Evolutionary conservation across 35 echinoderm and acorn worm species (phyloP), one percentile per base, ranked within the genome.

Genomic region (Apostichopus parvimensis): DNA sequence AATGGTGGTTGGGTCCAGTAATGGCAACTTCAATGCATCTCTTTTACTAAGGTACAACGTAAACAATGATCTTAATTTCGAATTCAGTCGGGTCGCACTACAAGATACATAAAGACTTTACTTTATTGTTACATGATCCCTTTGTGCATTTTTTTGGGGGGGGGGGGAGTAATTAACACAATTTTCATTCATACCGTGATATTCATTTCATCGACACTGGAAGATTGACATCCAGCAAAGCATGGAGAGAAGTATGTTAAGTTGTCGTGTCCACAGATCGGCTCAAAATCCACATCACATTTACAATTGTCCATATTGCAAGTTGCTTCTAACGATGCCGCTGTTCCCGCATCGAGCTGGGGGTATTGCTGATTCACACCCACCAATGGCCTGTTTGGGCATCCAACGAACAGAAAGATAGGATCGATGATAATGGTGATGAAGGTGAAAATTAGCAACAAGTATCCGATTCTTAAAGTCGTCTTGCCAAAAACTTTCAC

Each of bases 221-320:
- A 53, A 17, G 79, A n/a, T 56, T 5, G n/a, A 87, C 92, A 93
- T 1, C 92, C 92, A 79, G 92, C 92, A 23, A 87, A 83, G 24
- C 92, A 93, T 6, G 92, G 83, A 64, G 92, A 87, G 21, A 93
- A 88, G 55, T 93, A 93, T 15, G 72, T 93, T 3, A 79, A 9
- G 1, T 65, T 72, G 75, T 93, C 54, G 17, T 53, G 52, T 57
- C 72, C 92, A 87, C 82, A 87, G 17, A 93, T 72, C 4, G 92
- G 92, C 76, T 93, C 82, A 64, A 77, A 93, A 11, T 87, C 66
- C 57, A 77, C 85, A 14, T 82, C 56, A 65, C 92, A 93, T 10
- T 21, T 28, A 58, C 92, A 93, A 18, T 88, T n/a, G 34, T 3
- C 3, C 1, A 45, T 4, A n/a, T 93, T 93, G 60, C 92, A 93